Evolutionary conservation across 2,888 invertebrate species (phyloP).

Genomic region (Hypsopygia costalis): DNA sequence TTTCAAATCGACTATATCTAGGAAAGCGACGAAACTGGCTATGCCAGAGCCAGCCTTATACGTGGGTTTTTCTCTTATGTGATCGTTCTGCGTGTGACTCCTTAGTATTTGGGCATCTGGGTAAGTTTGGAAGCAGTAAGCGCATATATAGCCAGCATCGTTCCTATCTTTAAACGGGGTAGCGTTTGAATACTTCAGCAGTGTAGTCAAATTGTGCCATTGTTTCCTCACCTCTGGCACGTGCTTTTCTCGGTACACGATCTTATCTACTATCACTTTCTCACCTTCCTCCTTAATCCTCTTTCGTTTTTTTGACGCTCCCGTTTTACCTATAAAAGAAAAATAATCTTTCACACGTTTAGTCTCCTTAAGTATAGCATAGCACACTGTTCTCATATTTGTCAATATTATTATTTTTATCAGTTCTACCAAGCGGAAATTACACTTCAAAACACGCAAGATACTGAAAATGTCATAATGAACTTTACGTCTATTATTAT

Average conservation of each 20-base stretch:
- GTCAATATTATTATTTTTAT: not conserved
- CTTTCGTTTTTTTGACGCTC: constrained; percentile 59
- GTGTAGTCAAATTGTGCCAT: constrained; percentile 63
- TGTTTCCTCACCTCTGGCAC: constrained; percentile 66
- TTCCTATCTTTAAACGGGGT: constrained; percentile 70
- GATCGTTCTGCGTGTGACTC: constrained; percentile 53
- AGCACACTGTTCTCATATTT: constrained; percentile 10
- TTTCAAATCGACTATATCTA: constrained; percentile 65
- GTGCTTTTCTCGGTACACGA: constrained; percentile 47
- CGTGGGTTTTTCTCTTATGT: constrained; percentile 55
- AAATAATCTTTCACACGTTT: constrained; percentile 64
- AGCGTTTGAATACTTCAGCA: constrained; percentile 62
- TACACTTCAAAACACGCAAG: too few species aligned
- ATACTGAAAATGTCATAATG: not conserved
- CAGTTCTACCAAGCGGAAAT: not conserved
- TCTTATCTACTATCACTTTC: constrained; percentile 35
- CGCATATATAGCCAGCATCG: constrained; percentile 67
- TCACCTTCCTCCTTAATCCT: constrained; percentile 48
- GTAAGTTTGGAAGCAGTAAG: constrained; percentile 64
- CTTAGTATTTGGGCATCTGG: constrained; percentile 52
- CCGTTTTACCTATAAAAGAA: constrained; percentile 74
- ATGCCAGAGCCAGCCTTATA: constrained; percentile 63
- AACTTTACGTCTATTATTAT: not conserved
- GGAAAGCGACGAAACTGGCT: constrained; percentile 61
- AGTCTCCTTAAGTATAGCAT: constrained; percentile 27